These are phyloP conservation scores for Sylvilagus bachmani DNA, from an alignment of 2,113 vertebrate genomes.

Conservation along the genomic window DNA sequence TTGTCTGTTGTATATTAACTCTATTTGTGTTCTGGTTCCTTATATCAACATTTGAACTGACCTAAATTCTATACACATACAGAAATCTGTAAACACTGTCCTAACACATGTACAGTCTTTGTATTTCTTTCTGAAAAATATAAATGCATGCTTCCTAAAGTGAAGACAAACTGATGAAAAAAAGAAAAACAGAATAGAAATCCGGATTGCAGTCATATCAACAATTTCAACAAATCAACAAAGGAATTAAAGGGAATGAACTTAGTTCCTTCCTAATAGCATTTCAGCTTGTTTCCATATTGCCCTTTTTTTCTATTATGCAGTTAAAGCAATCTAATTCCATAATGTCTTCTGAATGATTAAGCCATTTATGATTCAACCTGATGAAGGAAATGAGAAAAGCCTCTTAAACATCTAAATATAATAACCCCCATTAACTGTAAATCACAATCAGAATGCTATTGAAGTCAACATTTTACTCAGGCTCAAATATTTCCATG, in stretches of 20 bases:
- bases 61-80: not conserved
- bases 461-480: slow-evolving; percentile 48
- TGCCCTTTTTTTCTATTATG: slow-evolving; percentile 69
- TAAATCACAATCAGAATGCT: slow-evolving; percentile 63
- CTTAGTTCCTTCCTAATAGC: slow-evolving; percentile 75
- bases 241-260: slow-evolving; percentile 74
- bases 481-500: slow-evolving; percentile 45
- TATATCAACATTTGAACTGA: not conserved
- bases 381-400: slow-evolving; percentile 71
- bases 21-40: not conserved
- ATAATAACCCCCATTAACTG: slow-evolving; percentile 51
- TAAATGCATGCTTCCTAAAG: slow-evolving; percentile 4
- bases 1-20: not conserved
- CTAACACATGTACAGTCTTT: not conserved
- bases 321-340: slow-evolving; percentile 77
- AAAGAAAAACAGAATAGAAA: slow-evolving; percentile 58
- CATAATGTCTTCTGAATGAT: slow-evolving; percentile 77
- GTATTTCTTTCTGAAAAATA: slow-evolving; percentile 12
- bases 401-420: slow-evolving; percentile 57
- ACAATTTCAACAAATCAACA: slow-evolving; percentile 72
- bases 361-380: slow-evolving; percentile 65
- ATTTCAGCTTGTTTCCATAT: slow-evolving; percentile 64
- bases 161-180: slow-evolving; percentile 39
- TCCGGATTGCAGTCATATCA: slow-evolving; percentile 58
- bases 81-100: not conserved